Percentiles rank a stretch among this genome's conserved stretches.
Evolutionary conservation across 1,140 invertebrate species (phyloP).

Genomic region (Trichoplusia ni): DNA sequence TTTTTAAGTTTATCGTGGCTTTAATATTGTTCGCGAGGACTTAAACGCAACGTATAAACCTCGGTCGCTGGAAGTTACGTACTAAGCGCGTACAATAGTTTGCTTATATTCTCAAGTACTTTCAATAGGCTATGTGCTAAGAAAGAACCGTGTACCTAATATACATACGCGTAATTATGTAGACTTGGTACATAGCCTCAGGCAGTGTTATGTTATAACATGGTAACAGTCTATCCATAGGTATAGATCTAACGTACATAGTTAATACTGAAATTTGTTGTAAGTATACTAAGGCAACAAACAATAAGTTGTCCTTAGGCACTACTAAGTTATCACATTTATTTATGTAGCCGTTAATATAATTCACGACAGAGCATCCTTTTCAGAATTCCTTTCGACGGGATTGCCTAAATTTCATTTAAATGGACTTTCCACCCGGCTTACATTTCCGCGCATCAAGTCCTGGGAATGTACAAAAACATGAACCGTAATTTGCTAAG

Average conservation of each 20-base stretch:
- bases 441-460: conserved; percentile 56
- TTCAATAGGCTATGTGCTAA: conserved; percentile 16
- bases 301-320: no score
- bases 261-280: no score
- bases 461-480: conserved; percentile 58
- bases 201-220: no score
- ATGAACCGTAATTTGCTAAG: conserved; percentile 76
- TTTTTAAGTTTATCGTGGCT: conserved; percentile 76
- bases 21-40: conserved; percentile 75
- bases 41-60: conserved; percentile 66
- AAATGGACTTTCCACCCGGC: conserved; percentile 46
- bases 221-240: no score
- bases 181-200: no score
- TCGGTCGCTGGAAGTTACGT: conserved; percentile 50
- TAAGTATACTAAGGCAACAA: no score
- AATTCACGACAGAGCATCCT: conserved; percentile 20
- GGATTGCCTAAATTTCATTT: conserved; percentile 51
- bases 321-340: conserved; percentile 26
- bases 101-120: conserved; percentile 23
- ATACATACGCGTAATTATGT: no score
- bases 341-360: conserved; percentile 14
- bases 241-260: no score
- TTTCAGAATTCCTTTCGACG: conserved; percentile 38
- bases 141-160: background rate
- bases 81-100: conserved; percentile 44